phyloP scores from a whole-genome alignment of 2,888 invertebrate genomes.

The Idaea dimidiata region DNA sequence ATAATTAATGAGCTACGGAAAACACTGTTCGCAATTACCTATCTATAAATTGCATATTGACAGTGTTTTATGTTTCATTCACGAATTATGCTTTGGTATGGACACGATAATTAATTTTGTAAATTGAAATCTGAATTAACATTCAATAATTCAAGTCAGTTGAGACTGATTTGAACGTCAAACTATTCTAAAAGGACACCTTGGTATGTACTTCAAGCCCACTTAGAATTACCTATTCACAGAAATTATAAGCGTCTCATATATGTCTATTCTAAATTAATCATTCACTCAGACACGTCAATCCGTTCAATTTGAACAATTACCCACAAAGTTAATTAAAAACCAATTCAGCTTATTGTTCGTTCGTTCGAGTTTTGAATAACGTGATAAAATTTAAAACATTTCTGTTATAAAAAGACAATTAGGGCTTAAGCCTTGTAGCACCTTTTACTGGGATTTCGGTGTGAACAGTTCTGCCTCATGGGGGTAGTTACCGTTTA shows the following conservation, averaged over 20 bases:
- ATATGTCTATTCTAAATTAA: background rate
- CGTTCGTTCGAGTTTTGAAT: background rate
- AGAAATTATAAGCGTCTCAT: background rate
- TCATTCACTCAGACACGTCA: background rate
- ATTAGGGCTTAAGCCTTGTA: constrained; percentile 17
- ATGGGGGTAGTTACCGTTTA: constrained; percentile 31
- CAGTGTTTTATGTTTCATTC: constrained; percentile 30
- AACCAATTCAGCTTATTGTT: background rate
- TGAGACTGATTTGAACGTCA: no score
- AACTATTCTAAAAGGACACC: no score
- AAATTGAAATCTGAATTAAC: background rate
- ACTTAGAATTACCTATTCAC: background rate
- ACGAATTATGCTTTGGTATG: constrained; percentile 11
- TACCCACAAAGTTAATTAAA: constrained; percentile 1
- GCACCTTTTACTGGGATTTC: constrained; percentile 24
- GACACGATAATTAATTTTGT: constrained; percentile 20
- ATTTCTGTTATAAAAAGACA: background rate
- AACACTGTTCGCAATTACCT: constrained; percentile 34
- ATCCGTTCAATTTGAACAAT: background rate
- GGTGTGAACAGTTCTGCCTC: constrained; percentile 25
- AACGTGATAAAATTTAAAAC: background rate
- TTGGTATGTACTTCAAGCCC: background rate
- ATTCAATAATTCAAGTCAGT: no score
- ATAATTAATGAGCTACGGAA: constrained; percentile 38
- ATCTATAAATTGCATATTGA: constrained; percentile 29